A percentile compares a stretch with the other conserved stretches of the same genome.
Evolutionary conservation across 2,797 vertebrate genomes (phyloP).

Genomic region (Catamblyrhynchus diadema): DNA sequence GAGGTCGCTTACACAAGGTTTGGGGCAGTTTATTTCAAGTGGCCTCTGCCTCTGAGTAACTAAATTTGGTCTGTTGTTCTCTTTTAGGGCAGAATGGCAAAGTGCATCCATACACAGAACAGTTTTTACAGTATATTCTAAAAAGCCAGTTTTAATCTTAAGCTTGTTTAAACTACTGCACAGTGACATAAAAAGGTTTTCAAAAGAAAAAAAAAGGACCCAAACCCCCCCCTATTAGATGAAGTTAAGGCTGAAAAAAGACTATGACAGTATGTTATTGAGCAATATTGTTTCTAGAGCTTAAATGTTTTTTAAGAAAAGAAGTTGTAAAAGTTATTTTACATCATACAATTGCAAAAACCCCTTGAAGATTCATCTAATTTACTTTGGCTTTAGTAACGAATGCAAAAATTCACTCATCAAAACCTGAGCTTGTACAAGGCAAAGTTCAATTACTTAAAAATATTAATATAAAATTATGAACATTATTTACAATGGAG

Average conservation of each 20-base stretch:
- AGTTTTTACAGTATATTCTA: slow-evolving; percentile 5
- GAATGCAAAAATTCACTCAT: slow-evolving; percentile 34
- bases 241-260: slow-evolving; percentile 21
- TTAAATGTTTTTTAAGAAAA: slow-evolving; percentile 30
- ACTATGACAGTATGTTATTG: neutral
- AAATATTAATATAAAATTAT: slow-evolving; percentile 64
- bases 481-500: slow-evolving; percentile 61
- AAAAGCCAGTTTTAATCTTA: slow-evolving; percentile 30
- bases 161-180: slow-evolving; percentile 44
- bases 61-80: neutral
- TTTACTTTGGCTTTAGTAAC: neutral
- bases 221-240: neutral
- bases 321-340: slow-evolving; percentile 28
- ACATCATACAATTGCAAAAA: slow-evolving; percentile 20
- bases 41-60: neutral
- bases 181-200: neutral
- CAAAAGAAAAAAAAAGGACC: neutral
- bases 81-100: neutral
- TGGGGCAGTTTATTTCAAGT: neutral
- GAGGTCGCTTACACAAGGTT: neutral
- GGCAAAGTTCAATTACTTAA: slow-evolving; percentile 39
- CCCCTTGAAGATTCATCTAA: neutral
- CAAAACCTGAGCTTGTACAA: slow-evolving; percentile 37
- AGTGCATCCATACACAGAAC: neutral
- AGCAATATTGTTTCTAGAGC: neutral